Conservation (phyloP, 35 echinoderm and acorn worm species). For the Hemicentrotus pulcherrimus region DNA sequence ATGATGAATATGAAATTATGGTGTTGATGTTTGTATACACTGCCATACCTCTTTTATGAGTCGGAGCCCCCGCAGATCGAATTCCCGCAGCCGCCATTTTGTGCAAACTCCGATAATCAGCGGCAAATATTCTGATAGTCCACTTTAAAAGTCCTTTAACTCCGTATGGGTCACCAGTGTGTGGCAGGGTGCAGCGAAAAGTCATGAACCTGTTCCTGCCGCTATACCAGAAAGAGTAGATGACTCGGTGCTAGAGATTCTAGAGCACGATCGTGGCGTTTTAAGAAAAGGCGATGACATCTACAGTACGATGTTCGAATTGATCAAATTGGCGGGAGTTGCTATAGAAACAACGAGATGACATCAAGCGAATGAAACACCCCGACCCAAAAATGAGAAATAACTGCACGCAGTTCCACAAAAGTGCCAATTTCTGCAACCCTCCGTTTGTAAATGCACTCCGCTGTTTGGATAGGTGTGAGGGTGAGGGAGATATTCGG, state of each 20-base stretch:
- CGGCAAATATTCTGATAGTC: neutral
- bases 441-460: neutral
- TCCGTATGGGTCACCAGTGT: neutral
- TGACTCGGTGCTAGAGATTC: neutral
- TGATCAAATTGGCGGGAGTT: slow-evolving; percentile 9
- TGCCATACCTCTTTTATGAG: neutral
- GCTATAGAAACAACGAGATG: neutral
- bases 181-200: neutral
- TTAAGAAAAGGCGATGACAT: neutral
- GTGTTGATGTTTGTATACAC: neutral
- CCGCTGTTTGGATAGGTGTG: neutral
- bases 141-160: neutral
- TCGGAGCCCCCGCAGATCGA: neutral
- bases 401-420: too few relatives aligned
- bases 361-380: neutral
- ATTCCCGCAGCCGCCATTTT: slow-evolving; percentile 1
- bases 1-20: neutral
- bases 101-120: neutral
- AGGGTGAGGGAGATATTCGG: neutral
- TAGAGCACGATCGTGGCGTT: neutral
- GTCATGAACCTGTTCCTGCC: neutral
- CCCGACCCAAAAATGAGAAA: neutral
- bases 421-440: neutral
- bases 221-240: neutral
- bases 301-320: neutral